Conservation (phyloP, 2,113 vertebrate species). For the Progne subis region DNA sequence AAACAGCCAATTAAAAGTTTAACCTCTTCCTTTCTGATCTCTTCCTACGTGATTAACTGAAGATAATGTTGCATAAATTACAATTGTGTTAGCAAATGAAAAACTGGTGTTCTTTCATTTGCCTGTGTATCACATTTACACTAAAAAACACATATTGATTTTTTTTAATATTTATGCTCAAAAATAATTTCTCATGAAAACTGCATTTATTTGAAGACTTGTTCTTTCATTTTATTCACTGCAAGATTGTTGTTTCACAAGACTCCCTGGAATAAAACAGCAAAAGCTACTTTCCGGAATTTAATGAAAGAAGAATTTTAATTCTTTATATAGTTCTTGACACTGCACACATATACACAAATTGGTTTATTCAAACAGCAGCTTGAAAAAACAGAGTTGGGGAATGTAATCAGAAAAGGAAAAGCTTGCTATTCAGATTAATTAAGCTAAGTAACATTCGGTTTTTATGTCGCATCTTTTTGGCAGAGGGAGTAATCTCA, state of each 20-base stretch:
- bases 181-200: background rate
- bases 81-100: background rate
- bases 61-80: background rate
- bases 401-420: background rate
- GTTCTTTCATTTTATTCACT: background rate
- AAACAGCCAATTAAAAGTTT: constrained; percentile 55
- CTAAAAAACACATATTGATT: background rate
- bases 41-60: background rate
- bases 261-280: background rate
- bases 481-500: background rate
- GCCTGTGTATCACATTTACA: background rate
- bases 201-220: background rate
- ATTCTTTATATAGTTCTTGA: background rate
- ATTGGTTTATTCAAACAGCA: background rate
- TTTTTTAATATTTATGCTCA: background rate
- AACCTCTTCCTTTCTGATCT: constrained; percentile 22
- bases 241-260: background rate
- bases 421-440: background rate
- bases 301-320: background rate
- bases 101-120: background rate
- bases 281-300: background rate
- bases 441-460: background rate
- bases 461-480: background rate
- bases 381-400: background rate
- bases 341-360: background rate